Percentiles rank a stretch among this genome's conserved stretches.
These are phyloP conservation scores for Thermophis baileyi DNA, from an alignment of 2,113 vertebrate species.

Conservation along the genomic window DNA sequence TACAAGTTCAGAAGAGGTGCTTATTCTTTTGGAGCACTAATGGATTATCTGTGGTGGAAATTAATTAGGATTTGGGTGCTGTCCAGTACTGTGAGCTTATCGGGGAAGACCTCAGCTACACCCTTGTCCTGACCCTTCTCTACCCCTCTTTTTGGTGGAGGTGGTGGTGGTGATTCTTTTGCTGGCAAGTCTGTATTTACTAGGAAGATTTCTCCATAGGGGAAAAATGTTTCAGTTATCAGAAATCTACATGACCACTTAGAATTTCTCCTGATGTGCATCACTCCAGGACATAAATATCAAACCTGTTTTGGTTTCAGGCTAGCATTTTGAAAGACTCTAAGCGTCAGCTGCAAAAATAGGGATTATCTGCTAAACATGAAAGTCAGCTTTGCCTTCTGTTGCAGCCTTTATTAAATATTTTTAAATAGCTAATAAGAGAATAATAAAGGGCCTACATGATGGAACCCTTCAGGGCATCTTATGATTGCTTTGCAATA, in stretches of 20 bases:
- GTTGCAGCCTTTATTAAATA: background rate
- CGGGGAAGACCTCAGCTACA: background rate
- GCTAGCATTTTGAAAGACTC: background rate
- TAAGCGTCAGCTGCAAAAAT: background rate
- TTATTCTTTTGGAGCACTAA: background rate
- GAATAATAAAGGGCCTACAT: background rate
- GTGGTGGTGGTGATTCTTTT: background rate
- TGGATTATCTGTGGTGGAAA: background rate
- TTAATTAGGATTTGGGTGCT: background rate
- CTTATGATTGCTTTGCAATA: background rate
- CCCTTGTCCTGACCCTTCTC: background rate
- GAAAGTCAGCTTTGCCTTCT: background rate
- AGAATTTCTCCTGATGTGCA: background rate
- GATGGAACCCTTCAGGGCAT: background rate
- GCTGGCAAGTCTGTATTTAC: background rate
- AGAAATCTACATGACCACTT: background rate
- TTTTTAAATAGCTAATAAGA: background rate
- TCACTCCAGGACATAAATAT: background rate
- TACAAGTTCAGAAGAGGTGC: background rate
- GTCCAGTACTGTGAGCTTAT: background rate
- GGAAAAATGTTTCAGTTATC: background rate
- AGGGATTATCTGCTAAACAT: constrained; percentile 10
- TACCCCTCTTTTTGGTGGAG: background rate
- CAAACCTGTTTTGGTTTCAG: background rate
- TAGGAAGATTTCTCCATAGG: background rate